These are phyloP conservation scores for Chironomus striatipennis DNA, from an alignment of 1,140 invertebrate species.

Conservation along the genomic window DNA sequence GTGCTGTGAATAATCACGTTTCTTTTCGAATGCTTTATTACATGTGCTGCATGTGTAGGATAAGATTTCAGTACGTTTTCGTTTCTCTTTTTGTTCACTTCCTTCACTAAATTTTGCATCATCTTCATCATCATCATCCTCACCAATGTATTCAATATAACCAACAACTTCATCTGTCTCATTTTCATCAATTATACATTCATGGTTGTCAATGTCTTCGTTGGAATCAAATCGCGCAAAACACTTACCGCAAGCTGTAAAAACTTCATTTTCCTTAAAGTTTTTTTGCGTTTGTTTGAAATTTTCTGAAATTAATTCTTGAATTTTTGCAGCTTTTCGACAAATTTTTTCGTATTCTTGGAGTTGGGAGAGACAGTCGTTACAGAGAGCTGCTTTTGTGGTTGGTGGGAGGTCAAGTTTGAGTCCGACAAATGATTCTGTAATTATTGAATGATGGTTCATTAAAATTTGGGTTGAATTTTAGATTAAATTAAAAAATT, in stretches of 20 bases:
- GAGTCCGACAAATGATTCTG: not conserved
- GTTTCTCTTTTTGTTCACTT: not conserved
- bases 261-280: not conserved
- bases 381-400: not conserved
- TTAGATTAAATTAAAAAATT: too few relatives aligned
- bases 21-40: not conserved
- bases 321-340: not conserved
- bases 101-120: not conserved
- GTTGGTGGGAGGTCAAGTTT: not conserved
- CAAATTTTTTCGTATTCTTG: not conserved
- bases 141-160: not conserved
- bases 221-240: not conserved
- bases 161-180: not conserved
- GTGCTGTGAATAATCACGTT: not conserved
- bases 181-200: not conserved
- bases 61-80: not conserved
- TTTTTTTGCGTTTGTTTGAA: not conserved
- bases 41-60: not conserved
- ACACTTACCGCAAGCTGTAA: not conserved
- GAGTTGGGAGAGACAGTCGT: not conserved
- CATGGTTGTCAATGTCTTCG: not conserved
- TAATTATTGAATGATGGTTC: not conserved
- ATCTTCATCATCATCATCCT: not conserved
- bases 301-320: not conserved
- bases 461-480: not conserved